Base-by-base conservation (phyloP, 2,797 vertebrate species). In the Pseudochaenichthys georgianus region DNA sequence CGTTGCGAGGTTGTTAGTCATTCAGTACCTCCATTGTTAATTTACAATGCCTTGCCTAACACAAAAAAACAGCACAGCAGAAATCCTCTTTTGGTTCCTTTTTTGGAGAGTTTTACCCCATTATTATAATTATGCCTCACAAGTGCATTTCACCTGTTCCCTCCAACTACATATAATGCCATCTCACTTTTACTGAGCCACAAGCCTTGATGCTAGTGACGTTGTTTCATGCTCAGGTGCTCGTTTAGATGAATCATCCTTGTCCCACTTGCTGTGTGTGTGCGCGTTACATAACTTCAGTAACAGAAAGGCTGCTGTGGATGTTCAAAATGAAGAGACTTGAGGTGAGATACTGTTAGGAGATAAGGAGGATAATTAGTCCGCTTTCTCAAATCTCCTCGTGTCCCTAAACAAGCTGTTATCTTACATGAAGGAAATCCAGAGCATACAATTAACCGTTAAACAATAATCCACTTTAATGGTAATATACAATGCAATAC, bases 161-260 rank as follows among this genome's bases (percentile, higher is more conserved):
- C n/a, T 50, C 43, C 11, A 59, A 54, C 21, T 52, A 53, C 53
- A 52, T 34, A 52, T 41, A 34, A 66, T 55, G 13, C 16, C 41
- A 59, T 64, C 59, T 1, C 65, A 72, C 68, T 53, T 63, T 58
- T 38, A 23, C 9, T 1, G 34, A 75, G 50, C 52, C 68, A 80
- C 52, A 73, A 65, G 61, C 48, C 52, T 62, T 28, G 52, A 70
- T 68, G 28, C 41, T 42, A 82, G 78, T 15, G 64, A 67, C 1
- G 23, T 50, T 42, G 68, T 63, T 82, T 68, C 41, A 77, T 72
- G 75, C 62, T 76, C 79, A 89, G 82, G 83, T 76, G 65, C 59
- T 80, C 76, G 62, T 66, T 75, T 65, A 47, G 54, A 83, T 89
- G 73, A 88, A 81, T 87, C 67, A 85, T 82, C 57, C 41, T 31